Evolutionary conservation across 2,797 vertebrate genomes (phyloP).

Genomic region (Enteromius fasciolatus): DNA sequence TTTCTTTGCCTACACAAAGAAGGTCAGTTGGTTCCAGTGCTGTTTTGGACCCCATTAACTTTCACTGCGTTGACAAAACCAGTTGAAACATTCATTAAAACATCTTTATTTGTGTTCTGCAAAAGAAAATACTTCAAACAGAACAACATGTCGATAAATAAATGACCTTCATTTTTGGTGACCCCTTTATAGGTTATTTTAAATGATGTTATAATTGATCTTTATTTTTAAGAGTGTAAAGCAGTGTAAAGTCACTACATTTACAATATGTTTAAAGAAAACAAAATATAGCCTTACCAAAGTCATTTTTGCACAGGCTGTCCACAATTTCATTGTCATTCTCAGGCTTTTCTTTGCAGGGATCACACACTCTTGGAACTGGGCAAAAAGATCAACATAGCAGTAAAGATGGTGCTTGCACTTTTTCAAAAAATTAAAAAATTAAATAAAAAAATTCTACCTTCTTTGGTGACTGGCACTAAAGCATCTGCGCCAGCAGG

Average conservation of each 20-base stretch:
- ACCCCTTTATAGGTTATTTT: background rate
- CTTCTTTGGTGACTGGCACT: constrained; percentile 85
- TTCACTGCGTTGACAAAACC: background rate
- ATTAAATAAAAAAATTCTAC: constrained; percentile 66
- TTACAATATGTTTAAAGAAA: background rate
- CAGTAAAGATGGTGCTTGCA: background rate
- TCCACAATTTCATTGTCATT: constrained; percentile 97
- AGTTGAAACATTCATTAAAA: background rate
- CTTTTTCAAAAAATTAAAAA: background rate
- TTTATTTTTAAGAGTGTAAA: background rate
- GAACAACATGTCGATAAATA: background rate
- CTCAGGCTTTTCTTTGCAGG: constrained; percentile 91
- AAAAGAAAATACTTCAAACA: background rate
- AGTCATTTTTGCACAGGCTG: constrained; percentile 97
- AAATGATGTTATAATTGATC: background rate
- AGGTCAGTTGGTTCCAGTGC: background rate
- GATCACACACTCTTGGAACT: constrained; percentile 95
- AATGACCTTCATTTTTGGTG: background rate
- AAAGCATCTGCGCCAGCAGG: constrained; percentile 82
- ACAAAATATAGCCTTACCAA: constrained; percentile 84
- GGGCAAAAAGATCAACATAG: constrained; percentile 49
- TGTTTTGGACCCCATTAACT: background rate
- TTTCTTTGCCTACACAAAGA: background rate
- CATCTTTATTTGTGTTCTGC: background rate
- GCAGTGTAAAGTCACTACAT: background rate